Conservation (phyloP, 1,140 invertebrate genomes). For the Saccostrea cuccullata region DNA sequence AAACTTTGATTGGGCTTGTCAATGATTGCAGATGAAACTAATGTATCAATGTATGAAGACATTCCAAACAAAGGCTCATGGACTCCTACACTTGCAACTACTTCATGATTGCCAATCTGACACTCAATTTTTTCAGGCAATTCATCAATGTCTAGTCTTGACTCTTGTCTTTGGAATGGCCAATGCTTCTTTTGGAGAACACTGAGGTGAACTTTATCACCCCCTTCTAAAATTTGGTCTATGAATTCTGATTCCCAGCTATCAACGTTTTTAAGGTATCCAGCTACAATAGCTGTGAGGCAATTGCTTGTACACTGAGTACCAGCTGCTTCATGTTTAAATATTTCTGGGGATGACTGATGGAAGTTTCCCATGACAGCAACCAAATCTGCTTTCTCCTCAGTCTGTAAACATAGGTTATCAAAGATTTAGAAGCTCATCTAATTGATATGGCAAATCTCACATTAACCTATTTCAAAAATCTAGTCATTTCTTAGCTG, state of each 20-base stretch:
- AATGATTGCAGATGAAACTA: background rate
- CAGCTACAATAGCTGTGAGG: background rate
- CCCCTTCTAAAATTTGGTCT: background rate
- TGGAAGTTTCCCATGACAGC: constrained; percentile 22
- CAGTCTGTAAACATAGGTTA: too few species aligned
- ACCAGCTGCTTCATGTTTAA: background rate
- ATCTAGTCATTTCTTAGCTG: too few species aligned
- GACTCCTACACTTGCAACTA: background rate
- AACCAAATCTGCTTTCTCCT: background rate
- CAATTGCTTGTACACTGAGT: background rate
- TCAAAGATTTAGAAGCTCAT: too few species aligned
- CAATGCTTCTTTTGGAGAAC: background rate
- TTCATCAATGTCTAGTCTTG: constrained; percentile 2
- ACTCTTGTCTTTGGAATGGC: background rate
- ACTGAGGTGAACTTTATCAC: background rate
- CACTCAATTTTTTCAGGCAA: constrained; percentile 1
- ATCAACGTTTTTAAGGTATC: background rate
- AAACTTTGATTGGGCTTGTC: background rate
- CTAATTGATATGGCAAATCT: too few species aligned
- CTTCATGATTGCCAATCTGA: background rate
- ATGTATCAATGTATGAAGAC: background rate
- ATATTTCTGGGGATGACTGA: background rate
- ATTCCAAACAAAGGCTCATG: background rate
- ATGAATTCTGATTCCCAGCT: background rate
- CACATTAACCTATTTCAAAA: too few species aligned